Evolutionary conservation across 1,140 invertebrate genomes (phyloP).

Genomic region (Thalassaphorura encarpata): DNA sequence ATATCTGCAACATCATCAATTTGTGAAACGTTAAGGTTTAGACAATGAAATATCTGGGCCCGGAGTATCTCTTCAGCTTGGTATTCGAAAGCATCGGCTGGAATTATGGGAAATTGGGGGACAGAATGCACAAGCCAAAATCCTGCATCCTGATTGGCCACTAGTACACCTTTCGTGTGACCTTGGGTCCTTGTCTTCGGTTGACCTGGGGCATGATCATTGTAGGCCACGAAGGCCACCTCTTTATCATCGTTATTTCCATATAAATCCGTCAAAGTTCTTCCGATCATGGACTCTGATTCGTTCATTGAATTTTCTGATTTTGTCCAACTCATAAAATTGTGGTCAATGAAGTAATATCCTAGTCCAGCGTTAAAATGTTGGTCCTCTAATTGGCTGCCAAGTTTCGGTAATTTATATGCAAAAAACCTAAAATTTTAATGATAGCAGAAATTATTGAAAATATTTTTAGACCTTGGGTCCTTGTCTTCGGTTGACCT

Average conservation of each 20-base stretch:
- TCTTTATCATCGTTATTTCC: conserved; percentile 16
- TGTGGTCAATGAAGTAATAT: background rate
- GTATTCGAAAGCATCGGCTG: conserved; percentile 52
- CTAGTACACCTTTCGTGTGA: conserved; percentile 74
- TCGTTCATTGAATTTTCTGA: too few relatives aligned
- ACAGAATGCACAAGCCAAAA: conserved; percentile 91
- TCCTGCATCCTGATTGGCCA: conserved; percentile 56
- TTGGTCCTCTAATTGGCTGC: background rate
- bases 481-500: background rate
- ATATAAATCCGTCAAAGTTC: background rate
- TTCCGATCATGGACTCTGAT: background rate
- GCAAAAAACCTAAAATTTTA: background rate
- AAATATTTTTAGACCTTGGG: background rate
- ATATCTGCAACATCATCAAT: conserved; percentile 40
- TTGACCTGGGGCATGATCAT: conserved; percentile 64
- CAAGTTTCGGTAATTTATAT: too few relatives aligned
- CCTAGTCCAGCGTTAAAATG: background rate
- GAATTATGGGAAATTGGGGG: conserved; percentile 63
- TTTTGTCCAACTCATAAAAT: too few relatives aligned
- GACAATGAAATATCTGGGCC: conserved; percentile 79
- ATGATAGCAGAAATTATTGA: background rate
- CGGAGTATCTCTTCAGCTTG: conserved; percentile 57
- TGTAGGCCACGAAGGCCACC: conserved; percentile 56
- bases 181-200: conserved; percentile 47
- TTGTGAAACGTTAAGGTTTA: conserved; percentile 54